phyloP scores from a whole-genome alignment of 53 echinoderm and acorn worm species.

The Stichopus horrens region DNA sequence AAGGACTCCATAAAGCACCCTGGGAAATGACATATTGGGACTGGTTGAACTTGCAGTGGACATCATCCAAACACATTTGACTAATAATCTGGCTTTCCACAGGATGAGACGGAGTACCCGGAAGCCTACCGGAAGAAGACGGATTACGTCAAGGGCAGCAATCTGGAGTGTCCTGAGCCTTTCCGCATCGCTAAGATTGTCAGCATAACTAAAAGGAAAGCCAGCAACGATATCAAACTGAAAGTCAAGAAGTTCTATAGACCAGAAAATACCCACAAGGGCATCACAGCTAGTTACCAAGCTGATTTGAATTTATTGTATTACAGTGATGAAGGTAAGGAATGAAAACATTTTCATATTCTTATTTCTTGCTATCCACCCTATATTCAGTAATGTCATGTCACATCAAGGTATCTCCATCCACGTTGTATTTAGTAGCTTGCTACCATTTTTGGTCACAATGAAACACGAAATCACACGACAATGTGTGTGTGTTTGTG shows the following conservation, averaged over 20 bases:
- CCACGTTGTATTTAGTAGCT: no score
- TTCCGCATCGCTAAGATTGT: conserved; percentile 85
- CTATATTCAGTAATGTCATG: neutral
- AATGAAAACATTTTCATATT: neutral
- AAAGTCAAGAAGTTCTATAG: conserved; percentile 87
- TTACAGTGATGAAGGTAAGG: conserved; percentile 95
- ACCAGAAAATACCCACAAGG: conserved; percentile 97
- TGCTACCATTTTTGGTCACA: no score
- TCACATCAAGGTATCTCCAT: neutral
- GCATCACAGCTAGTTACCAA: conserved; percentile 73
- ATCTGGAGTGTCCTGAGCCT: conserved; percentile 86
- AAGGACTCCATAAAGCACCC: no score
- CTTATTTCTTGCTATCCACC: neutral
- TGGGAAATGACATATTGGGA: no score
- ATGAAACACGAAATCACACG: no score
- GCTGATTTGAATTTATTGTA: conserved; percentile 88
- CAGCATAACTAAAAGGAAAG: conserved; percentile 74
- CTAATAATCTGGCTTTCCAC: neutral
- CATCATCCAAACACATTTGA: no score
- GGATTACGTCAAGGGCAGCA: conserved; percentile 95
- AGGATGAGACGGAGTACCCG: conserved; percentile 93
- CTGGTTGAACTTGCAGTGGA: no score
- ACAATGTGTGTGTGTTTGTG: no score
- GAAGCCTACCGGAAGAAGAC: conserved; percentile 87
- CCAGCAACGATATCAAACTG: conserved; percentile 62